These are phyloP conservation scores for Columba janthina DNA, from an alignment of 2,113 vertebrate species.

Conservation along the genomic window DNA sequence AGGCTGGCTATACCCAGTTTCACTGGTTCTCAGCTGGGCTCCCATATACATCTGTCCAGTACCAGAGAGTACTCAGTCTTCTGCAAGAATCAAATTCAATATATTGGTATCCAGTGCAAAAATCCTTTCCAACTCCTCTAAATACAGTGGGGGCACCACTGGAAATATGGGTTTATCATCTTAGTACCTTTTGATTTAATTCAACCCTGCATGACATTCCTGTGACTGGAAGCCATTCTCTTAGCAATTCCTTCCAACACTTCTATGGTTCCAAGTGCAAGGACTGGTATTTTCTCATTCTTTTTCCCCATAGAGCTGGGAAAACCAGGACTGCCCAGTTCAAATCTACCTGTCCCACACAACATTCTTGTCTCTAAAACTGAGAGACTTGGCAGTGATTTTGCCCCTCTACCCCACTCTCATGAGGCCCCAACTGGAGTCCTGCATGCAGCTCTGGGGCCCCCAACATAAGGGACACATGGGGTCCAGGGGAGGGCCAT, in stretches of 20 bases:
- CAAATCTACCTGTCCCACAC: neutral
- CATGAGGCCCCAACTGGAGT: too few relatives aligned
- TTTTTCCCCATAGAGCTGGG: neutral
- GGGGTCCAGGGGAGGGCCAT: too few relatives aligned
- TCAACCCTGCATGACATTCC: neutral
- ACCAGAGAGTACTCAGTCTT: neutral
- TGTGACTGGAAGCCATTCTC: neutral
- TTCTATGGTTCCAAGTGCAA: neutral
- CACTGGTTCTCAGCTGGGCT: neutral
- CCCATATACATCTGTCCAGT: neutral
- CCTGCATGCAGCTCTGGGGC: too few relatives aligned
- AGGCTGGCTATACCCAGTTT: neutral
- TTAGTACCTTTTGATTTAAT: neutral
- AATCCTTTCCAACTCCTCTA: neutral
- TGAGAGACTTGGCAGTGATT: too few relatives aligned
- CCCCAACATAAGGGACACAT: too few relatives aligned
- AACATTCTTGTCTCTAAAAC: too few relatives aligned
- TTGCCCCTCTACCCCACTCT: too few relatives aligned
- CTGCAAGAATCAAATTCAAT: neutral
- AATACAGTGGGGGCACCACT: neutral
- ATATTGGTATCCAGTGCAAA: neutral
- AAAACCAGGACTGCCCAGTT: neutral
- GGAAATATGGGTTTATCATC: neutral
- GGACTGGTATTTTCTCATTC: neutral
- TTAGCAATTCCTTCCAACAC: neutral